phyloP scores from a whole-genome alignment of 2,888 invertebrate species.

The Choreutis nemorana region DNA sequence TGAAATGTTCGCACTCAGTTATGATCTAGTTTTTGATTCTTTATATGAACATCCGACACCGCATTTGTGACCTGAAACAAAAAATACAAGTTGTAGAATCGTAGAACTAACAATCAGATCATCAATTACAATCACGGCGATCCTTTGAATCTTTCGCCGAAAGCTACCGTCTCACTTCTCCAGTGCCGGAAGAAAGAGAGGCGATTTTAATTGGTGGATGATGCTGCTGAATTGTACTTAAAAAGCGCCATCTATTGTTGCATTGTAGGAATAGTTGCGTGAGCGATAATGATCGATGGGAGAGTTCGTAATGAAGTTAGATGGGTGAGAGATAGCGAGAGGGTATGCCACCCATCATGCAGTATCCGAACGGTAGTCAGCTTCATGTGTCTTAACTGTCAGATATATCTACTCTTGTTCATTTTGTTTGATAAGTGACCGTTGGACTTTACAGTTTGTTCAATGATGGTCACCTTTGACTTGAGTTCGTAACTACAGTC shows the following conservation, averaged over 20 bases:
- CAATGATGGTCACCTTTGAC: too few relatives aligned
- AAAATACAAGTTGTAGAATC: conserved; percentile 43
- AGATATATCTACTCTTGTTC: conserved; percentile 29
- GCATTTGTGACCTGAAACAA: conserved; percentile 36
- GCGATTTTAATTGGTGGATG: conserved; percentile 53
- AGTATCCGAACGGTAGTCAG: conserved; percentile 50
- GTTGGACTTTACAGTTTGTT: too few relatives aligned
- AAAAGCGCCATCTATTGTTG: conserved; percentile 62
- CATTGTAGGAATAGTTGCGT: conserved; percentile 61
- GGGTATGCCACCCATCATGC: conserved; percentile 44
- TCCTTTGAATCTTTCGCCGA: conserved; percentile 25
- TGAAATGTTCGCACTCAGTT: too few relatives aligned
- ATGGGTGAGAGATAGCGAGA: conserved; percentile 27
- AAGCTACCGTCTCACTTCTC: conserved; percentile 21
- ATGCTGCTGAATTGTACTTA: conserved; percentile 52
- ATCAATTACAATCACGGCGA: conserved; percentile 61
- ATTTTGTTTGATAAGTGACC: too few relatives aligned
- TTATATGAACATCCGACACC: neutral
- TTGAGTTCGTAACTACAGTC: too few relatives aligned
- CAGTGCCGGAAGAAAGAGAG: conserved; percentile 19
- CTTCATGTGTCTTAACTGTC: conserved; percentile 18
- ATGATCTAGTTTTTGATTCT: too few relatives aligned
- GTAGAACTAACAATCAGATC: conserved; percentile 52
- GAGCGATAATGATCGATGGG: conserved; percentile 51
- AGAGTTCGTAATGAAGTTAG: conserved; percentile 59